Base-by-base conservation (phyloP, 1,140 invertebrate genomes). In the Bathynomus jamesi region DNA sequence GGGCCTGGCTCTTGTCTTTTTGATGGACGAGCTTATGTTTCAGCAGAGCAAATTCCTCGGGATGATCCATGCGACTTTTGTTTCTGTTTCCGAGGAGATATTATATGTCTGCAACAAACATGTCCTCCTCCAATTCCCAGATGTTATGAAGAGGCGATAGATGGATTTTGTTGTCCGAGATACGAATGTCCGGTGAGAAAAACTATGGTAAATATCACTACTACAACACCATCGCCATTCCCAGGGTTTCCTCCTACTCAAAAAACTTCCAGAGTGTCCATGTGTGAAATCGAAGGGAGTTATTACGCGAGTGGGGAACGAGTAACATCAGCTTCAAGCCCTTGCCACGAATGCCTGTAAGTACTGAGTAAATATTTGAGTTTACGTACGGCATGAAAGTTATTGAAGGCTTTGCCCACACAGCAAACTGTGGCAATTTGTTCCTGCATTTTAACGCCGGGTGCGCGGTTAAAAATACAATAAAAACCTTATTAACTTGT, bases 1-100 rank as follows among this genome's bases (percentile, higher is more conserved):
- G 91, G 91, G 61, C 91, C 91, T 28, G 92, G 92, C 70, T 95
- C 92, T 32, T 96, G 94, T 80, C 85, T 93, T 76, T 95, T 93
- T 79, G 91, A 92, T 63, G 92, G 93, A 76, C 93, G 93, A 82
- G 88, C 95, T 40, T 96, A 93, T 80, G 91, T 95, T 31, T 95
- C 93, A 0, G 94, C 94, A 4, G 93, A 96, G 83, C 94, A 96
- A 84, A 95, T 96, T 75, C 93, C 93, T 25, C 85, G 93, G 77
- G 91, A 94, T 72, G 92, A 96, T 84, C 92, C 94, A 29, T 96
- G 94, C 80, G 93, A 96, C 80, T 96, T 96, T 85, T 96, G 94
- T 83, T 96, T 96, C 89, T 96, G 94, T 85, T 96, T 96, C 85
- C 87, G 94, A 82, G 93, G 93, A 80, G 94, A 96, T 80, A 95